These are phyloP conservation scores for Triplophysa siluroides DNA, from an alignment of 2,113 vertebrate species.

Conservation along the genomic window DNA sequence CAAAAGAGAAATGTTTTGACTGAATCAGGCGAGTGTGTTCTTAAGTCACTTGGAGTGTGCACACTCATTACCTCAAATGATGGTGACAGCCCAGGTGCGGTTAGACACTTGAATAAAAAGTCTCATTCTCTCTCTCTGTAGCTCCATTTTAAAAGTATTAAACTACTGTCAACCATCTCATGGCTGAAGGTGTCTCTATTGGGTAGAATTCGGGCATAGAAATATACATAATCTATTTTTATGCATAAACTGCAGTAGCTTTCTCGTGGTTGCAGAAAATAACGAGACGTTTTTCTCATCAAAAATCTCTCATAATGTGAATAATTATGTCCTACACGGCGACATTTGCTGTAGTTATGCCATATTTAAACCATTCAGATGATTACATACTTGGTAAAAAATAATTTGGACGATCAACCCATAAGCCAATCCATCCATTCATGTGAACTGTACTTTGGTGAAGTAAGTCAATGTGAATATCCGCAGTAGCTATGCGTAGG, in stretches of 20 bases:
- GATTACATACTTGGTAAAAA: not conserved
- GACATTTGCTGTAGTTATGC: slow-evolving; percentile 11
- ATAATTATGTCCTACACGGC: not conserved
- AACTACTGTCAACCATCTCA: slow-evolving; percentile 58
- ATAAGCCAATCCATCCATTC: slow-evolving; percentile 4
- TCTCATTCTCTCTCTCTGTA: not conserved
- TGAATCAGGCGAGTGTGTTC: slow-evolving; percentile 22
- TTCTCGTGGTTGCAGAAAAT: not conserved
- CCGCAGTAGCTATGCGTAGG: not conserved
- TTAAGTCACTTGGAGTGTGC: slow-evolving; percentile 31
- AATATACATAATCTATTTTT: slow-evolving; percentile 38
- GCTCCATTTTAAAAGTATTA: slow-evolving; percentile 22
- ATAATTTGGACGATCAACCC: not conserved
- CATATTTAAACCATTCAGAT: slow-evolving; percentile 1
- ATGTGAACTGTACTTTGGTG: slow-evolving; percentile 8
- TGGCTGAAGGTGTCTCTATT: not conserved
- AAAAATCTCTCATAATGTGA: not conserved
- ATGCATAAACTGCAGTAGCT: slow-evolving; percentile 11
- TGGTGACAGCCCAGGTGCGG: slow-evolving; percentile 40
- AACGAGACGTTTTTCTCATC: not conserved
- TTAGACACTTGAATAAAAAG: slow-evolving; percentile 17
- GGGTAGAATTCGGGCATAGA: not conserved
- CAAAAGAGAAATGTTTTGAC: slow-evolving; percentile 11
- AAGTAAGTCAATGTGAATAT: not conserved
- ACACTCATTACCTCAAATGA: slow-evolving; percentile 37